These are phyloP conservation scores for Erebia aethiops DNA, from an alignment of 2,888 invertebrate species.

Conservation along the genomic window DNA sequence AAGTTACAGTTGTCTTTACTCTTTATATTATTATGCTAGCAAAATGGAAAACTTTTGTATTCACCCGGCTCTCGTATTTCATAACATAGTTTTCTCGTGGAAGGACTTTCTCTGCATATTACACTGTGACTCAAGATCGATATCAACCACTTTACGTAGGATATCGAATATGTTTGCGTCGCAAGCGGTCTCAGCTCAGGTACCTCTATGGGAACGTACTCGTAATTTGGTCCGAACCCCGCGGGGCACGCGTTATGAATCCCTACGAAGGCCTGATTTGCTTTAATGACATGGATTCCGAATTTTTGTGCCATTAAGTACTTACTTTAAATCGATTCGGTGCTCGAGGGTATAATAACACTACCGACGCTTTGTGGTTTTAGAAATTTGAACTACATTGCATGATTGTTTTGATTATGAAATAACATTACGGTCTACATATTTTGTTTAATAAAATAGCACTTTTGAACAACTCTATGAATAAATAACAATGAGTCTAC, in stretches of 20 bases:
- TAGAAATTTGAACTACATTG: neutral
- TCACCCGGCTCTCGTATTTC: slow-evolving; percentile 33
- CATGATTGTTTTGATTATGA: neutral
- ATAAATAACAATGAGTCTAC: slow-evolving; percentile 5
- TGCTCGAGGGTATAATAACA: neutral
- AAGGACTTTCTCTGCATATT: slow-evolving; percentile 30
- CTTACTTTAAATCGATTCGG: slow-evolving; percentile 23
- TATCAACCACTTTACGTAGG: slow-evolving; percentile 31
- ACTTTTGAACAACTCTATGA: neutral
- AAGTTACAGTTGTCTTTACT: slow-evolving; percentile 12
- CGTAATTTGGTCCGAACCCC: slow-evolving; percentile 65
- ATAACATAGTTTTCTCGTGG: slow-evolving; percentile 29
- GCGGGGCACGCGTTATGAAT: slow-evolving; percentile 64
- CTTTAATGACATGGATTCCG: slow-evolving; percentile 59
- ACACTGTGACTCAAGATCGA: slow-evolving; percentile 28
- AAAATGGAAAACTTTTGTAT: slow-evolving; percentile 34
- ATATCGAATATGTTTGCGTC: slow-evolving; percentile 32
- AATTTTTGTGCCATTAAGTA: slow-evolving; percentile 24
- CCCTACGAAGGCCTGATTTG: slow-evolving; percentile 64
- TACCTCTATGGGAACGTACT: slow-evolving; percentile 60
- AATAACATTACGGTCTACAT: neutral
- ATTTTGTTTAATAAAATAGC: neutral
- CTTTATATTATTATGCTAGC: slow-evolving; percentile 24
- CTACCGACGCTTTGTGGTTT: neutral
- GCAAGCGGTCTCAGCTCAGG: slow-evolving; percentile 46